Evolutionary conservation across 2,888 invertebrate genomes (phyloP), one percentile per base, ranked within the genome.

Genomic region (Adelphocoris suturalis): DNA sequence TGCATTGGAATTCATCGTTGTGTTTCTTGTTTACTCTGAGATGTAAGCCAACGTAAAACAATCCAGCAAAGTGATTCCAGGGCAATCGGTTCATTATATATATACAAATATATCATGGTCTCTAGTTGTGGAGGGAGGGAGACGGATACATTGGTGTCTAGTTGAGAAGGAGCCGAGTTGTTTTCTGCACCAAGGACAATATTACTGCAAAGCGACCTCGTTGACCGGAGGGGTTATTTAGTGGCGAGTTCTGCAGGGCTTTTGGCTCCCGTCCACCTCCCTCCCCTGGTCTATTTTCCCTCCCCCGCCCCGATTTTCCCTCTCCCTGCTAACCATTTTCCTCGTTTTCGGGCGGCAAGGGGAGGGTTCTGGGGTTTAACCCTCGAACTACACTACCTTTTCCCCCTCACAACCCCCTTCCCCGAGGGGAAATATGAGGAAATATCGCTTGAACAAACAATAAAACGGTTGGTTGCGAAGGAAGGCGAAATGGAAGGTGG

Each of bases 101-200:
- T 37, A 2, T 37, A 37, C 7, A 37, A 4, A 37, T 37, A 37
- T 37, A 7, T 37, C 7, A 4, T 37, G 37, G 2, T 37, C 3
- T 37, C 37, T 37, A 37, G 52, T 12, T 2, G 52, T 52, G 12
- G 52, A 7, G 57, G 11, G 16, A n/a, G 5, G 16, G 0, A n/a
- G 57, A 16, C 52, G 57, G 57, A 16, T 16, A 16, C 57, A 16
- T 23, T 23, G 68, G 68, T 16, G 19, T 19, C 19, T 16, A 61
- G 61, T 16, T 61, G 61, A 9, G 48, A 81, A 55, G 55, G 86
- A 16, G 68, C n/a, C 46, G n/a, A 86, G 48, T 86, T 86, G 86
- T 86, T 88, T 88, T 88, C 88, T 78, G 88, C 88, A 80, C 88
- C 88, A 88, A 78, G 80, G 88, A 88, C 88, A 88, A 88, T 88